A percentile compares a stretch with the other conserved stretches of the same genome.
phyloP scores from a whole-genome alignment of 2,797 vertebrate species.

The Sebastes matsubarae region DNA sequence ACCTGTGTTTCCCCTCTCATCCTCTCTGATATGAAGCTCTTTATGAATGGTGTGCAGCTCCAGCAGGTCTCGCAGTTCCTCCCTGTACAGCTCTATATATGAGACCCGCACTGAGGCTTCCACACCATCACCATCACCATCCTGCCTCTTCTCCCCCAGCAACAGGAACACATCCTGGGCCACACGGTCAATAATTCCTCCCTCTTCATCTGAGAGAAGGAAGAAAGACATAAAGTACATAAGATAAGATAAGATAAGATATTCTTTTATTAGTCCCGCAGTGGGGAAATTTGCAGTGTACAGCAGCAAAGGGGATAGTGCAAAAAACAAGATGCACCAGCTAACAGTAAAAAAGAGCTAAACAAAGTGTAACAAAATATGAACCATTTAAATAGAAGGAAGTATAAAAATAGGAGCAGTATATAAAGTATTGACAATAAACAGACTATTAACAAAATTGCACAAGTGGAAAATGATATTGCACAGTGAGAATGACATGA shows the following conservation, averaged over 20 bases:
- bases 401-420: rapidly evolving
- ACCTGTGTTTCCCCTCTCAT: slow-evolving; percentile 93
- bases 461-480: no score
- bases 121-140: background rate
- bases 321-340: no score
- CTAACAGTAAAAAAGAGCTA: no score
- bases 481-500: no score
- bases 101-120: slow-evolving; percentile 84
- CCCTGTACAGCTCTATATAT: slow-evolving; percentile 91
- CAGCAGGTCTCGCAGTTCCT: slow-evolving; percentile 90
- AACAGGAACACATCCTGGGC: slow-evolving; percentile 88
- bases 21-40: slow-evolving; percentile 90
- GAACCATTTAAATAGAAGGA: no score
- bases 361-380: no score
- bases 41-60: slow-evolving; percentile 86
- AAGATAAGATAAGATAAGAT: background rate
- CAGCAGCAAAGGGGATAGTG: no score
- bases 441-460: no score
- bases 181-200: slow-evolving; percentile 88
- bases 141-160: slow-evolving; percentile 80
- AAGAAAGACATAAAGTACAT: background rate
- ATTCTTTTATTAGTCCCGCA: no score
- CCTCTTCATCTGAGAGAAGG: slow-evolving; percentile 78
- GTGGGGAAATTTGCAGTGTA: no score
- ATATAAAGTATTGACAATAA: no score